phyloP scores from a whole-genome alignment of 2,888 invertebrate species.

The Omphaloscelis lunosa region DNA sequence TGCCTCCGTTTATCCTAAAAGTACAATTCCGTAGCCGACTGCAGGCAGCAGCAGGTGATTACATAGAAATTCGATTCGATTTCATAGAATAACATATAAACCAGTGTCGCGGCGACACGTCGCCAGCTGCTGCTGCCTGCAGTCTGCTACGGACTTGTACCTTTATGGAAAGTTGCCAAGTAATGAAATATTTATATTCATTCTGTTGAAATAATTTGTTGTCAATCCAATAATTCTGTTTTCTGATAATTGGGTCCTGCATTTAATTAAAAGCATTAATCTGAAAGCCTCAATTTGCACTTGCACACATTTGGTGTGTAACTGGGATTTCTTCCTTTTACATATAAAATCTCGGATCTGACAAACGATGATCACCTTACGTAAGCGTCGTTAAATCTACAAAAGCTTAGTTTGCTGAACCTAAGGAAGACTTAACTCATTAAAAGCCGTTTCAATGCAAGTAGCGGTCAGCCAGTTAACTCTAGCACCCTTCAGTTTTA shows the following conservation, averaged over 20 bases:
- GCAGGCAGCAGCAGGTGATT: too few species aligned
- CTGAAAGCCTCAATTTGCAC: background rate
- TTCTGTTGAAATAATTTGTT: slow-evolving; percentile 6
- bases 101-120: too few species aligned
- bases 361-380: slow-evolving; percentile 14
- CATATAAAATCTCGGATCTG: background rate
- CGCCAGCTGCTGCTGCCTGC: too few species aligned
- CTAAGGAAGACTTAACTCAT: background rate
- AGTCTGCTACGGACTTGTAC: too few species aligned
- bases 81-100: too few species aligned
- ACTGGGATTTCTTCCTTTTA: background rate
- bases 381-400: slow-evolving; percentile 22
- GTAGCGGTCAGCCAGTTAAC: background rate
- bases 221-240: background rate
- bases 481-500: background rate
- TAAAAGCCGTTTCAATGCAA: slow-evolving; percentile 27
- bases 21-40: too few species aligned
- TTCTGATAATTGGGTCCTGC: background rate
- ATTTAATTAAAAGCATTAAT: background rate
- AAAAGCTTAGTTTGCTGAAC: slow-evolving; percentile 2
- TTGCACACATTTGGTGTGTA: background rate
- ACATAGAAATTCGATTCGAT: too few species aligned
- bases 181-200: slow-evolving; percentile 2
- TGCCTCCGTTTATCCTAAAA: background rate
- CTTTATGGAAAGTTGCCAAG: slow-evolving; percentile 18